Conservation (phyloP, 2,797 vertebrate species). For the Lacerta viridis region DNA sequence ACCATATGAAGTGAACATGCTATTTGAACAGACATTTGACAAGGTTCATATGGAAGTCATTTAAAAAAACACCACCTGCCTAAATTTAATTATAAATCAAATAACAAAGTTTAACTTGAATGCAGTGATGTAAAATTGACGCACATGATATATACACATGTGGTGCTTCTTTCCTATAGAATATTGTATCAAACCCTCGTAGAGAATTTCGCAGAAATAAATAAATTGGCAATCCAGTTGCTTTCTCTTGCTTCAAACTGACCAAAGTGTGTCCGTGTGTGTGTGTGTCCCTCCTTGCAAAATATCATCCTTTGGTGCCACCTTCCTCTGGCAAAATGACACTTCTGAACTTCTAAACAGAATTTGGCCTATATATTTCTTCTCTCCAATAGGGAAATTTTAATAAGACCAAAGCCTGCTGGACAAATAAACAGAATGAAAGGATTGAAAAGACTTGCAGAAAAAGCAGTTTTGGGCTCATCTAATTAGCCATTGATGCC, state of each 20-base stretch:
- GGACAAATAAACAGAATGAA: constrained; percentile 70
- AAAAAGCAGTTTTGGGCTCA: constrained; percentile 66
- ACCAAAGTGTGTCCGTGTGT: constrained; percentile 5
- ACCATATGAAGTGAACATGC: background rate
- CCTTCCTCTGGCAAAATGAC: constrained; percentile 50
- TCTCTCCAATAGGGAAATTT: constrained; percentile 53
- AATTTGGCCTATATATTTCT: constrained; percentile 43
- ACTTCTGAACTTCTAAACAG: constrained; percentile 63
- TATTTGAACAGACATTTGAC: background rate
- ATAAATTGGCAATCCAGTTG: background rate
- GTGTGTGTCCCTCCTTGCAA: constrained; percentile 1
- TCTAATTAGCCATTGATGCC: constrained; percentile 67
- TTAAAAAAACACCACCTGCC: background rate
- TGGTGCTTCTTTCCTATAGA: background rate
- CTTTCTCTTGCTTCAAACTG: background rate
- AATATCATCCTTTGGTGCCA: constrained; percentile 38
- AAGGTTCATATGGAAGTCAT: background rate
- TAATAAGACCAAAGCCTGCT: constrained; percentile 68
- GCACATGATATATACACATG: background rate
- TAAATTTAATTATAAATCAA: background rate
- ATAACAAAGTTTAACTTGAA: background rate
- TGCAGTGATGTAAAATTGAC: background rate
- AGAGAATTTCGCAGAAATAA: background rate
- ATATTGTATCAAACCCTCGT: constrained; percentile 4
- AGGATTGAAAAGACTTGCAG: constrained; percentile 68